A percentile compares a stretch with the other conserved stretches of the same genome.
These are phyloP conservation scores for Halictus rubicundus DNA, from an alignment of 1,140 invertebrate species.

Conservation along the genomic window DNA sequence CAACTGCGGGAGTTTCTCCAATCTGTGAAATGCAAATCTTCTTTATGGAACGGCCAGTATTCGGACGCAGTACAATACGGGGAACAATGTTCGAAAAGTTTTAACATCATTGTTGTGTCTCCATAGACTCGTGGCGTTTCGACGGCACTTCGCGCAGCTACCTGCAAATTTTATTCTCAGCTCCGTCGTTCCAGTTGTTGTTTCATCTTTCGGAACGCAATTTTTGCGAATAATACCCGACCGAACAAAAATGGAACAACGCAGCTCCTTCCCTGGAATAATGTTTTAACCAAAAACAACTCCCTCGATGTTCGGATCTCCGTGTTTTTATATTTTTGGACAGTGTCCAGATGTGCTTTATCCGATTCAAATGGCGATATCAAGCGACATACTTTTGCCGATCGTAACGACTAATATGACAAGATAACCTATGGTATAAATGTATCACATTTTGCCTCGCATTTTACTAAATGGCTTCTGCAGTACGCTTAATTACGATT, in stretches of 20 bases:
- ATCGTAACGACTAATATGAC: too few species aligned
- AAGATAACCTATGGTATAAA: too few species aligned
- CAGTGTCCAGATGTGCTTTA: too few species aligned
- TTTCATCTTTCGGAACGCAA: not conserved
- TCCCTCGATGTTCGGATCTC: too few species aligned
- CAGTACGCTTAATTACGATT: too few species aligned
- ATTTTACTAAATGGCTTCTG: too few species aligned
- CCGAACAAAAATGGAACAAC: not conserved
- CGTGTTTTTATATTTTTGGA: too few species aligned
- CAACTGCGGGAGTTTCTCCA: not conserved
- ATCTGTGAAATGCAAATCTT: slow-evolving; percentile 1
- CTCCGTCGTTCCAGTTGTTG: not conserved
- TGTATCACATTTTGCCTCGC: too few species aligned
- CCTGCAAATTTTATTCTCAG: not conserved
- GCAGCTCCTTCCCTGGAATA: too few species aligned
- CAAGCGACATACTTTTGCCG: too few species aligned
- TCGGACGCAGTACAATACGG: not conserved
- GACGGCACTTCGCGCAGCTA: not conserved
- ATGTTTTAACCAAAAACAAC: too few species aligned
- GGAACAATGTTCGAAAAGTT: slow-evolving; percentile 6
- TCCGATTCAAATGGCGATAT: too few species aligned
- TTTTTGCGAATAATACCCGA: not conserved
- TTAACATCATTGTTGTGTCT: slow-evolving; percentile 6
- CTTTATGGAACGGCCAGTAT: not conserved
- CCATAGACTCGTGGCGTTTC: not conserved